These are phyloP conservation scores for Pyrocoelia pectoralis DNA, from an alignment of 2,888 invertebrate species.

Conservation along the genomic window DNA sequence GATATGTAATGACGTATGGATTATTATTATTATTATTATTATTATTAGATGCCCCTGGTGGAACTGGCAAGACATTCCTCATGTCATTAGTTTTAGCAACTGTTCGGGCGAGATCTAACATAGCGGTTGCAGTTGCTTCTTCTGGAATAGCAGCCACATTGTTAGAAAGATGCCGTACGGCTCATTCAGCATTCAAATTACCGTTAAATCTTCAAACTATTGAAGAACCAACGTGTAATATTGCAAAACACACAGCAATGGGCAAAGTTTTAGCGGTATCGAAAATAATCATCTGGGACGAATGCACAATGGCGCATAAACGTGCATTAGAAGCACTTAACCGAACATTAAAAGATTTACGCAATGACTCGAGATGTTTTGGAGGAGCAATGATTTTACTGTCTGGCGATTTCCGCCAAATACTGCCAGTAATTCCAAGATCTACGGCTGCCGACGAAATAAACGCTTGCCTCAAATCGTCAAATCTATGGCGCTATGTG, in stretches of 20 bases:
- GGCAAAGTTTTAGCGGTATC: conserved; percentile 46
- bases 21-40: too few species aligned
- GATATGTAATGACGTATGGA: too few species aligned
- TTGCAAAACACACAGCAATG: too few species aligned
- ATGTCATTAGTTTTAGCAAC: background rate
- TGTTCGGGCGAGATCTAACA: background rate
- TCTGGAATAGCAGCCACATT: conserved; percentile 56
- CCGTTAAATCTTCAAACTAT: conserved; percentile 14
- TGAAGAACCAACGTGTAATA: too few species aligned
- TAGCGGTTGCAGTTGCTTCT: background rate
- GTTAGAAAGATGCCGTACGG: background rate
- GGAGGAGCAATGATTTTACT: background rate
- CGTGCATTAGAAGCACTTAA: conserved; percentile 7
- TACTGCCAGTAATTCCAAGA: background rate
- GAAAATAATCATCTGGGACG: conserved; percentile 55
- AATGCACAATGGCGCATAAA: conserved; percentile 53
- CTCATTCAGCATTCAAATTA: background rate
- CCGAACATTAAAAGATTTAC: background rate
- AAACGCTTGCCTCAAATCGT: too few species aligned
- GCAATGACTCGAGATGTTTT: background rate
- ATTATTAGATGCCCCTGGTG: too few species aligned
- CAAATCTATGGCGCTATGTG: too few species aligned
- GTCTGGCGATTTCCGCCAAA: conserved; percentile 1
- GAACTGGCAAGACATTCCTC: background rate
- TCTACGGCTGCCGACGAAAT: background rate